phyloP scores from a whole-genome alignment of 2,113 vertebrate genomes.

The Picathartes gymnocephalus region DNA sequence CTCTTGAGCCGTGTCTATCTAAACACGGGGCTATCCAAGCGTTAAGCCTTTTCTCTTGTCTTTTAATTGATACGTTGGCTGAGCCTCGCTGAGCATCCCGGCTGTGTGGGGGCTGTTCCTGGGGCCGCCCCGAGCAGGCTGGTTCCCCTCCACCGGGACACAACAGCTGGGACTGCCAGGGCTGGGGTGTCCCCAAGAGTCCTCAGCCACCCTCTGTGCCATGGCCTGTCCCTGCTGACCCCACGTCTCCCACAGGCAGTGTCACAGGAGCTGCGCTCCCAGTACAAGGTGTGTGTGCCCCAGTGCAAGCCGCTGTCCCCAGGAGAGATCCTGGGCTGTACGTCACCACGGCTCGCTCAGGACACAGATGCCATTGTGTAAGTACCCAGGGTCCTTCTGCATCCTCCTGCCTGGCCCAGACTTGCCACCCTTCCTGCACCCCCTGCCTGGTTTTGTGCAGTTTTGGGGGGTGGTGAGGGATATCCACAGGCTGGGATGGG shows the following conservation, averaged over 20 bases:
- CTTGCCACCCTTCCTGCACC: background rate
- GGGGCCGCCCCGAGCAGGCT: fast-evolving
- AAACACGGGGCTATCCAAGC: slow-evolving; percentile 29
- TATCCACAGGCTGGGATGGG: fast-evolving
- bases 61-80: slow-evolving; percentile 49
- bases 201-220: background rate
- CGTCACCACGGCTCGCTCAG: slow-evolving; percentile 80
- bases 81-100: background rate
- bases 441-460: background rate
- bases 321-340: slow-evolving; percentile 94
- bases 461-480: background rate
- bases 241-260: slow-evolving; percentile 40
- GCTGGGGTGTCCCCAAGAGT: background rate
- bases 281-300: slow-evolving; percentile 85
- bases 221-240: background rate
- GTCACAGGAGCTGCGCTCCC: slow-evolving; percentile 75
- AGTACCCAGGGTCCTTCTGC: slow-evolving; percentile 49
- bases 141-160: background rate
- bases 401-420: background rate
- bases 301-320: slow-evolving; percentile 97
- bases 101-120: background rate
- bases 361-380: slow-evolving; percentile 87
- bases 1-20: slow-evolving; percentile 39
- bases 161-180: background rate
- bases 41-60: slow-evolving; percentile 6